Percentiles rank a stretch among this genome's conserved stretches.
Conservation (phyloP, 2,797 vertebrate species). For the Hafferia zeledoni region DNA sequence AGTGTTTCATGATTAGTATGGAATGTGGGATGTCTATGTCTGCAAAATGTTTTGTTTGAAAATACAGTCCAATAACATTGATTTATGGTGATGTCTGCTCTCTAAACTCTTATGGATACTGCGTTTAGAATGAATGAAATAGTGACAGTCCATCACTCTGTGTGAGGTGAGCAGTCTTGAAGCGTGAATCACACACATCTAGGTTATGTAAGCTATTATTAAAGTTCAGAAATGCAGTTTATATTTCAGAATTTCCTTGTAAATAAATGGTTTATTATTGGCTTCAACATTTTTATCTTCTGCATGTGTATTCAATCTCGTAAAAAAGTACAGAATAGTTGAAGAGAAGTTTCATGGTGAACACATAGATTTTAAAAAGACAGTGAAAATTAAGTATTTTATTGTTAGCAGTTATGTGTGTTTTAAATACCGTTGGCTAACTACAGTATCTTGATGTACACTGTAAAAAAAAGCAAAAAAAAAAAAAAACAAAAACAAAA, state of each 20-base stretch:
- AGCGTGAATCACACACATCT: conserved; percentile 41
- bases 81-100: conserved; percentile 74
- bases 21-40: conserved; percentile 50
- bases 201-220: neutral
- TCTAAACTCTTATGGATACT: conserved; percentile 69
- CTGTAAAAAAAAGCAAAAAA: neutral
- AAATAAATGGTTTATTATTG: conserved; percentile 19
- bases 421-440: neutral
- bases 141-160: conserved; percentile 61
- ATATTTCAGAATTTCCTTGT: conserved; percentile 31
- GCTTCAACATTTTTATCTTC: neutral
- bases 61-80: conserved; percentile 74
- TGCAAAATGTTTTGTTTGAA: conserved; percentile 76
- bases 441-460: neutral
- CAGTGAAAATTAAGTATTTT: neutral
- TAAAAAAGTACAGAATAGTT: neutral
- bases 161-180: conserved; percentile 37
- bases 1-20: conserved; percentile 53
- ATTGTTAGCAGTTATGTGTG: neutral
- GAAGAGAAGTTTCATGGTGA: neutral
- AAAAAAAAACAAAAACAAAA: too few relatives aligned
- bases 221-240: conserved; percentile 57
- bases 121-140: conserved; percentile 68
- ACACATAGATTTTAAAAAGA: neutral
- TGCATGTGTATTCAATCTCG: neutral